Percentiles rank a stretch among this genome's conserved stretches.
phyloP scores from a whole-genome alignment of 2,888 invertebrate genomes.

The Eilema depressum region DNA sequence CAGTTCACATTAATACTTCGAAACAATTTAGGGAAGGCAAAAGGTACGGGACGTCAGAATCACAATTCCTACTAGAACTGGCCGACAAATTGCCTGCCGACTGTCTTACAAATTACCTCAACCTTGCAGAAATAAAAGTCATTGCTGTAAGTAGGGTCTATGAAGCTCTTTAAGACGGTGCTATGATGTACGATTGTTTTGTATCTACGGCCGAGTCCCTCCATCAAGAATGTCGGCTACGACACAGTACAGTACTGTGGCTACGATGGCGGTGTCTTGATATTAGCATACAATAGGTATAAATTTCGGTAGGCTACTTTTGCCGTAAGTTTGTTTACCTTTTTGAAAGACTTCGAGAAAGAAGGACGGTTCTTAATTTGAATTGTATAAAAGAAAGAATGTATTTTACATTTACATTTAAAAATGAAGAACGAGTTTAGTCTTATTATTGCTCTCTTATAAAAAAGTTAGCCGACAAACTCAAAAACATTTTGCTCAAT shows the following conservation, averaged over 20 bases:
- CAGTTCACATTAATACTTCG: background rate
- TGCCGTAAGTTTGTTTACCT: background rate
- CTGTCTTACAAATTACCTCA: slow-evolving; percentile 2
- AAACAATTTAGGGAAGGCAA: background rate
- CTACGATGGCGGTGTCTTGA: background rate
- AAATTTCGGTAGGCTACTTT: background rate
- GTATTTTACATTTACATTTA: too few relatives aligned
- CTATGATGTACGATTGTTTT: background rate
- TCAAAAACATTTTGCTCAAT: too few relatives aligned
- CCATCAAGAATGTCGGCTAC: background rate
- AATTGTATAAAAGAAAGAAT: too few relatives aligned
- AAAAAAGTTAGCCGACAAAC: too few relatives aligned
- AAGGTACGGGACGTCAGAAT: background rate
- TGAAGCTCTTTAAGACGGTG: background rate
- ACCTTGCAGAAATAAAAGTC: background rate
- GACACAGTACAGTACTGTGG: background rate
- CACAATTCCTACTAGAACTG: background rate
- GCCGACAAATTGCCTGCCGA: background rate
- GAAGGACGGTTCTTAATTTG: background rate
- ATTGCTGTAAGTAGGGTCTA: slow-evolving; percentile 2
- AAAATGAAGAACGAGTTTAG: too few relatives aligned
- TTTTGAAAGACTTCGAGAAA: background rate
- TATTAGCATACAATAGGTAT: background rate
- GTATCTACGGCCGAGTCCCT: background rate
- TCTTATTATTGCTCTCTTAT: too few relatives aligned